Base-by-base conservation (phyloP, 1,140 invertebrate genomes). In the Brachionus rubens region DNA sequence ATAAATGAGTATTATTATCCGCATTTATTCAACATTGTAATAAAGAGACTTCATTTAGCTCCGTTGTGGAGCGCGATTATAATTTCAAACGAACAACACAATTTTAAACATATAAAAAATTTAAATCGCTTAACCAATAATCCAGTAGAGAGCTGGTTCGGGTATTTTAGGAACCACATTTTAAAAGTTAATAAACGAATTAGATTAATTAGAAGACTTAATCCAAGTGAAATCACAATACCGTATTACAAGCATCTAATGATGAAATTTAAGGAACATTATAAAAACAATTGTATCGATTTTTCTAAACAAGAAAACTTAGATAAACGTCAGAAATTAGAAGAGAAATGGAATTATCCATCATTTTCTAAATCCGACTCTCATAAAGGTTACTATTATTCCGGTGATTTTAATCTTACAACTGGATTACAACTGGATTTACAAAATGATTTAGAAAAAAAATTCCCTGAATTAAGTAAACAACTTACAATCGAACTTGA, bases 261-360 rank as follows among this genome's bases (percentile, higher is more conserved):
- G 10, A 56, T 56, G 52, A 56, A 56, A 56, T 56, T 56, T 56
- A 56, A 56, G 16, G 24, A 56, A 30, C 30, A 30, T 56, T 56
- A 56, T 33, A 30, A 56, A 33, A 33, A 33, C 28, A 30, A 30
- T 33, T 33, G 52, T 12, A 56, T 56, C 28, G 52, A 56, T 56
- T 56, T 56, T 30, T 56, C 52, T 30, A 56, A 56, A 56, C 28
- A 14, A 16, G 30, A 56, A 30, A 30, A 56, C 33, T 26, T 16
- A 16, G 16, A 52, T 7, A 21, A 16, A 7, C 16, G 24, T 21
- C 9, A n/a, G 6, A 19, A 52, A 24, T 7, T 21, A 52, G 48
- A 52, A 52, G 48, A 52, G 24, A 52, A 52, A 52, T 52, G 48
- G 48, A 24, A 52, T 19, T 52, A 21, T 52, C 33, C 33, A 36